phyloP scores from a whole-genome alignment of 2,113 vertebrate genomes.

The Brachypteracias leptosomus region DNA sequence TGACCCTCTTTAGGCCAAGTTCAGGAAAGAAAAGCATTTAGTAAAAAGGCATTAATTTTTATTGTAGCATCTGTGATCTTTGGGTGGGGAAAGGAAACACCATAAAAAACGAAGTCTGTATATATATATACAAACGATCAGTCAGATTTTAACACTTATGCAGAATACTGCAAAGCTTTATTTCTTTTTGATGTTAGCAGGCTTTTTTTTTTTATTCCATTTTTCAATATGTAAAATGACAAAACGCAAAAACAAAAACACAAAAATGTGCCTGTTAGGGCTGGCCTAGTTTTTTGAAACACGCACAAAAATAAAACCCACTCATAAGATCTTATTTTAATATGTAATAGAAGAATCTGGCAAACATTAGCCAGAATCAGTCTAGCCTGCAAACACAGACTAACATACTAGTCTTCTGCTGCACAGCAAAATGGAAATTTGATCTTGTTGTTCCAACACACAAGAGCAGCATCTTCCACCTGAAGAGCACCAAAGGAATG shows the following conservation, averaged over 20 bases:
- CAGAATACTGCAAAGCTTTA: slow-evolving; percentile 57
- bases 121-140: slow-evolving; percentile 55
- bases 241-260: slow-evolving; percentile 66
- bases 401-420: slow-evolving; percentile 38
- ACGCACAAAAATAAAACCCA: slow-evolving; percentile 20
- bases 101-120: slow-evolving; percentile 43
- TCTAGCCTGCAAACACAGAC: slow-evolving; percentile 39
- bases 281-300: slow-evolving; percentile 61
- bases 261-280: slow-evolving; percentile 32
- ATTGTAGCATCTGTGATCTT: slow-evolving; percentile 20
- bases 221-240: slow-evolving; percentile 65
- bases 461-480: neutral
- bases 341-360: slow-evolving; percentile 57
- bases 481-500: neutral
- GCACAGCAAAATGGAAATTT: slow-evolving; percentile 18
- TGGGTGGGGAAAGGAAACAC: slow-evolving; percentile 38
- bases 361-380: slow-evolving; percentile 52
- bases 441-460: neutral
- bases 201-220: slow-evolving; percentile 4
- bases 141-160: slow-evolving; percentile 52
- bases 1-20: neutral
- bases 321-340: slow-evolving; percentile 55
- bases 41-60: slow-evolving; percentile 29
- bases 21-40: neutral
- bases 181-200: slow-evolving; percentile 39